A percentile compares a stretch with the other conserved stretches of the same genome.
Conservation (phyloP, 2,797 vertebrate species). For the Scyliorhinus canicula region DNA sequence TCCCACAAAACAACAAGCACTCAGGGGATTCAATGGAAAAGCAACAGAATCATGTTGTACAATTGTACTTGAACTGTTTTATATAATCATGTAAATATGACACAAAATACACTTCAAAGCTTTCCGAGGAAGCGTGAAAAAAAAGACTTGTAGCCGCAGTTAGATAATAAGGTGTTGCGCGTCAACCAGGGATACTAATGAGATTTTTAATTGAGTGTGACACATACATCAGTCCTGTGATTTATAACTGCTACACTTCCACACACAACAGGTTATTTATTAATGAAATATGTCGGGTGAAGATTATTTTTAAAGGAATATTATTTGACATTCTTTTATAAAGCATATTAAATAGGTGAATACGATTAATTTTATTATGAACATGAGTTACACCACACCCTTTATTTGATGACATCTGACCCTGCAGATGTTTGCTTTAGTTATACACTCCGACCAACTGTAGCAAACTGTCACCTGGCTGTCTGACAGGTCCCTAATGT, state of each 20-base stretch:
- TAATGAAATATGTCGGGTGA: not conserved
- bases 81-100: not conserved
- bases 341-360: too few species aligned
- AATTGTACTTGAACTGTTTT: not conserved
- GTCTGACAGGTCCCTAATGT: not conserved
- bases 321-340: not conserved
- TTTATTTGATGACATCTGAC: not conserved
- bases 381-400: not conserved
- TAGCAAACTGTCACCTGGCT: not conserved
- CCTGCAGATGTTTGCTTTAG: not conserved
- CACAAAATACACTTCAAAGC: not conserved
- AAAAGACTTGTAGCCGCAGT: not conserved
- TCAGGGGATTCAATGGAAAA: not conserved
- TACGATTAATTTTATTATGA: not conserved
- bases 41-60: not conserved
- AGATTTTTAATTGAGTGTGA: not conserved
- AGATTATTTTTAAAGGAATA: not conserved
- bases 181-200: not conserved
- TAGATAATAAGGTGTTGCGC: not conserved
- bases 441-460: not conserved
- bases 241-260: conserved; percentile 15
- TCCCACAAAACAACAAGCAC: not conserved
- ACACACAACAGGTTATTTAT: not conserved
- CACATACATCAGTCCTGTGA: conserved; percentile 11
- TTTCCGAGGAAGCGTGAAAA: not conserved